phyloP scores from a whole-genome alignment of 2,113 vertebrate species.

The Excalfactoria chinensis region DNA sequence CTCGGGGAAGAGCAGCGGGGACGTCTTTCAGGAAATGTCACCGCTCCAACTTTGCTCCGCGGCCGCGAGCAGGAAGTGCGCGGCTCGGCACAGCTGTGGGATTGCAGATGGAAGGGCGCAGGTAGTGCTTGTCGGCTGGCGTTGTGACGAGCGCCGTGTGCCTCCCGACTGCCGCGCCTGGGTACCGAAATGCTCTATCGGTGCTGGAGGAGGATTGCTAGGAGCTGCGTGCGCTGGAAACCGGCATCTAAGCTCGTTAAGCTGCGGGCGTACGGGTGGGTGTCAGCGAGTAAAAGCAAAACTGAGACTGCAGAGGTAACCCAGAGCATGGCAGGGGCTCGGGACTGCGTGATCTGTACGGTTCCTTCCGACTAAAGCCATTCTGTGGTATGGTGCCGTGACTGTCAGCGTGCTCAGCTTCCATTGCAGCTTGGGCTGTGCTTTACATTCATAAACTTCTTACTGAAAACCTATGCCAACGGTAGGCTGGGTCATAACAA shows the following conservation, averaged over 20 bases:
- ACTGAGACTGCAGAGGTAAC: background rate
- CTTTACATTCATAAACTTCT: conserved; percentile 2
- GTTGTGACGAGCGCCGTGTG: background rate
- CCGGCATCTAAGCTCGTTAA: background rate
- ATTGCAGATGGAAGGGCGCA: background rate
- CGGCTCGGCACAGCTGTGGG: no score
- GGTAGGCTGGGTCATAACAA: background rate
- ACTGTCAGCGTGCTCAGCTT: background rate
- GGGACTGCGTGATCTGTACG: no score
- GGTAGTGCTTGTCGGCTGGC: background rate
- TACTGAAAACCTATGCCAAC: background rate
- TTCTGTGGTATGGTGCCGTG: background rate
- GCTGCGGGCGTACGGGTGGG: background rate
- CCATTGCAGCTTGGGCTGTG: background rate
- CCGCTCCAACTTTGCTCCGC: background rate
- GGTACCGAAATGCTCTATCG: background rate
- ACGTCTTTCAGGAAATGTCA: background rate
- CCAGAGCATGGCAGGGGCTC: no score
- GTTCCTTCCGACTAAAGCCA: no score
- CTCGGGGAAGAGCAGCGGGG: no score
- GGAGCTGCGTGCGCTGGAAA: background rate
- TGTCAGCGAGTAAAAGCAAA: background rate
- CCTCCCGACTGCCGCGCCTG: background rate
- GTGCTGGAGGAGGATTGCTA: background rate
- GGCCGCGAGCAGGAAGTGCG: background rate